A percentile compares a stretch with the other conserved stretches of the same genome.
phyloP scores from a whole-genome alignment of 2,888 invertebrate genomes.

The Thysanoteuthis rhombus region DNA sequence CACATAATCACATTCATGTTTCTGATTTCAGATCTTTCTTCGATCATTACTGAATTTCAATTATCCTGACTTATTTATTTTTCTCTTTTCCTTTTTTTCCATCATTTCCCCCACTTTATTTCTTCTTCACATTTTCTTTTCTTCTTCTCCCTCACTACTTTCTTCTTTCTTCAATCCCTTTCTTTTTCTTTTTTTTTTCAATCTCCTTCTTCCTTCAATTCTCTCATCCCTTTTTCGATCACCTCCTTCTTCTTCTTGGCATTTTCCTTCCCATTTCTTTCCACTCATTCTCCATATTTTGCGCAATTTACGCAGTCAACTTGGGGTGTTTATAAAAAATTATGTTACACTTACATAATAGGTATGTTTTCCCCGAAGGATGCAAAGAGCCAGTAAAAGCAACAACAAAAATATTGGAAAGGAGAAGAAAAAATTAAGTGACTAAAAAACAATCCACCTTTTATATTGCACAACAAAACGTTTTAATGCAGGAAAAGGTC shows the following conservation, averaged over 20 bases:
- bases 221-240: too few species aligned
- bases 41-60: neutral
- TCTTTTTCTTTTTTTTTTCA: neutral
- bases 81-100: neutral
- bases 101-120: neutral
- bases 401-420: neutral
- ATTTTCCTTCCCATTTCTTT: neutral
- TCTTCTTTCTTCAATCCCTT: neutral
- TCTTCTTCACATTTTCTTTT: neutral
- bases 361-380: neutral
- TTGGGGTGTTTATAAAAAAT: neutral
- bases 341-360: neutral
- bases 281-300: neutral
- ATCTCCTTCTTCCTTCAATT: neutral
- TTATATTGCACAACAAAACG: neutral
- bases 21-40: too few species aligned
- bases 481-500: too few species aligned
- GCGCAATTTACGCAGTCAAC: neutral
- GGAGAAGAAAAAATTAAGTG: neutral
- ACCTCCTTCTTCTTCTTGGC: neutral
- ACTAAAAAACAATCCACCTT: neutral
- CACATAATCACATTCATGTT: too few species aligned
- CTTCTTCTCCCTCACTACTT: neutral
- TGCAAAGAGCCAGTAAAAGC: neutral
- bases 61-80: neutral